Evolutionary conservation across 2,113 vertebrate genomes (phyloP), one percentile per base, ranked within the genome.

Genomic region (Pterocles orientalis): DNA sequence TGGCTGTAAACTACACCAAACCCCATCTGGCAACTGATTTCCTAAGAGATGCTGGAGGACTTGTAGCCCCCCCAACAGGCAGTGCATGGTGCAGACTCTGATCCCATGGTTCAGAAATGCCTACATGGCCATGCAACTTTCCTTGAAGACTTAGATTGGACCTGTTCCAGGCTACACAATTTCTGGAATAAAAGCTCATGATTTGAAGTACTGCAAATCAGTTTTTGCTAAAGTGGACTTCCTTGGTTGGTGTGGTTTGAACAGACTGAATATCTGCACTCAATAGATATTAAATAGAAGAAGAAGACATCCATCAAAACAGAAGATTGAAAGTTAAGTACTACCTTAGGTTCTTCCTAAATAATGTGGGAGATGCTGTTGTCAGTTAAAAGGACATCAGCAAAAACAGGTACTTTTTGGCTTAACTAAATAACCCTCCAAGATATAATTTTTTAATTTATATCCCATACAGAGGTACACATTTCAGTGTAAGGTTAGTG

Each of bases 121-220:
- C 24, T 6, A 28, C 0, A 0, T 28, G 7, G 12, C 11, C 34
- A 20, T 18, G 4, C 10, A 82, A 20, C 6, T 9, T 82, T 53
- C 21, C 64, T 65, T 65, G 12, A 76, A 77, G 33, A 23, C 9
- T 18, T 43, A 62, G 34, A 23, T 28, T 2, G 8, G 20, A 33
- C 61, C 20, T 45, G 1, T 31, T 18, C 14, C 20, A 65, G 45
- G 3, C 8, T 61, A 54, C 0, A 1, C 1, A 53, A 41, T 58
- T 57, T 86, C 34, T 80, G n/a, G 18, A 80, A 69, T 23, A 77
- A 88, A 10, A 5, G 1, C 5, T 13, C 13, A 28, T 48, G 21
- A 33, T 71, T 25, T 69, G 17, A 10, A 86, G 29, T 39, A 43
- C 12, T 64, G 18, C 15, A 82, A 48, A 61, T 23, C 3, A 6